Evolutionary conservation across 2,797 vertebrate genomes (phyloP).

Genomic region (Pseudochromis fuscus): DNA sequence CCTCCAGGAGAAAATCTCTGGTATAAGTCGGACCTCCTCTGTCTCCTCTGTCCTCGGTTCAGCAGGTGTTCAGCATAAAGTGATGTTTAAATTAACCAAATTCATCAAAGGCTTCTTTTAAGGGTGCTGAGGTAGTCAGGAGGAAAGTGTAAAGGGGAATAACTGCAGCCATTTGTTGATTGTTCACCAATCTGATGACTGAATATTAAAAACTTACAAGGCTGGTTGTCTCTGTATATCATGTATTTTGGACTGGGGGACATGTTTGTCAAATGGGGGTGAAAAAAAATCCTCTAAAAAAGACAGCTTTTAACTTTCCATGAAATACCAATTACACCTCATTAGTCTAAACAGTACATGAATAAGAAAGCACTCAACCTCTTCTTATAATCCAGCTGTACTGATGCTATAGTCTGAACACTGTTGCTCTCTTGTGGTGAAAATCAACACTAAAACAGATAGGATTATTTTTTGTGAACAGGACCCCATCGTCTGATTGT

Average conservation of each 20-base stretch:
- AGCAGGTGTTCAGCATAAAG: neutral
- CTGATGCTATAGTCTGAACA: no score
- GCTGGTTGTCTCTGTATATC: constrained; percentile 15
- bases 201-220: neutral
- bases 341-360: no score
- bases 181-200: neutral
- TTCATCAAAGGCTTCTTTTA: constrained; percentile 3
- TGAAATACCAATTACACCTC: no score
- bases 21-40: neutral
- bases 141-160: neutral
- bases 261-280: neutral
- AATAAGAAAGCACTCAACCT: no score
- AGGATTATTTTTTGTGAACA: no score
- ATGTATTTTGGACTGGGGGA: neutral
- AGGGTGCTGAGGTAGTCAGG: neutral
- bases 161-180: neutral
- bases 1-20: constrained; percentile 4
- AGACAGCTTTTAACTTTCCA: no score
- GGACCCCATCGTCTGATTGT: no score
- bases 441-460: no score
- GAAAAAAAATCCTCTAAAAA: neutral
- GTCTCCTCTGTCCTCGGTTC: neutral
- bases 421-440: no score
- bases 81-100: constrained; percentile 1
- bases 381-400: no score